Conservation (phyloP, 2,113 vertebrate species). For the Microtus oregoni region DNA sequence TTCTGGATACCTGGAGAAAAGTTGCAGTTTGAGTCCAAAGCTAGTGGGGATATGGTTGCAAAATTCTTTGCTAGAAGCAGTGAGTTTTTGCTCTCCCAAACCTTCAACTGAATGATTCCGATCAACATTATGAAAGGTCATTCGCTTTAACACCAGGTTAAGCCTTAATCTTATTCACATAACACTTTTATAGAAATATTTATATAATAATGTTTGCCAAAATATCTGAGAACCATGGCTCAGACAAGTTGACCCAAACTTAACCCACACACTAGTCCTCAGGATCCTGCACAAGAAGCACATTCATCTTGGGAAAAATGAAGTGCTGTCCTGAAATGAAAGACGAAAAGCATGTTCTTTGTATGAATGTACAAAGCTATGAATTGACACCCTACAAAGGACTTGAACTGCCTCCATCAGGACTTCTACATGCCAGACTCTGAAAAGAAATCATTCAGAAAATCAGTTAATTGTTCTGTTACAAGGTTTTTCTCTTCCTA, state of each 20-base stretch:
- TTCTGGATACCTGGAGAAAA: background rate
- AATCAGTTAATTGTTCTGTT: conserved; percentile 45
- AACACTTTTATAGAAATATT: background rate
- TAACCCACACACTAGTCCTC: background rate
- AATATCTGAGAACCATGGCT: conserved; percentile 1
- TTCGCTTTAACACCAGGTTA: background rate
- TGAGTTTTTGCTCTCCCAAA: background rate
- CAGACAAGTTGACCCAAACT: background rate
- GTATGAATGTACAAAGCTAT: background rate
- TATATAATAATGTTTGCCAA: background rate
- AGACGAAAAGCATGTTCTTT: background rate
- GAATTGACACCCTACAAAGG: conserved; percentile 7
- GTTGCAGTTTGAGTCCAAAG: background rate
- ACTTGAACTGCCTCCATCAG: conserved; percentile 34
- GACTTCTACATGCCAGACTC: background rate
- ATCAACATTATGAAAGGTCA: background rate
- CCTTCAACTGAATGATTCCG: background rate
- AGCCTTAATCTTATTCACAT: background rate
- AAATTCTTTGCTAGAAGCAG: background rate
- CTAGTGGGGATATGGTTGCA: background rate
- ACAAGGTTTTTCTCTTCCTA: background rate
- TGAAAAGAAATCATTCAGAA: conserved; percentile 36
- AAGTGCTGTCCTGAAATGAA: conserved; percentile 25
- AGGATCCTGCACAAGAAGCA: background rate
- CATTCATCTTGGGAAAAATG: background rate